Conservation (phyloP, 2,888 invertebrate species). For the Zhuqinia jingwanae region DNA sequence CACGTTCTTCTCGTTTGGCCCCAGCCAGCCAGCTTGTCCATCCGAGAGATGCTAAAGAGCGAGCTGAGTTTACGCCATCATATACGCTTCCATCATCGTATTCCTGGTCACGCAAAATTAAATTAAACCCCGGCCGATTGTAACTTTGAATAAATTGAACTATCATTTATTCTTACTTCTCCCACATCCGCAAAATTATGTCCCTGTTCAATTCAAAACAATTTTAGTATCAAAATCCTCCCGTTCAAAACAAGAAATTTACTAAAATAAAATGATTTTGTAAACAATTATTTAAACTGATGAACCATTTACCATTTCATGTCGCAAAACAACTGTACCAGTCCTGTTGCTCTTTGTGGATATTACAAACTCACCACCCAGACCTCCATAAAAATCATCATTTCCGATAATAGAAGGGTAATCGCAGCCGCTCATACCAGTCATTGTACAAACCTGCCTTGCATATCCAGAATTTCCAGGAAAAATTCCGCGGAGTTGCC, state of each 20-base stretch:
- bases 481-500: conserved; percentile 76
- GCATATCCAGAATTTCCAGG: conserved; percentile 75
- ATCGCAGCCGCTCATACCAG: conserved; percentile 75
- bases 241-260: too few species aligned
- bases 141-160: not conserved
- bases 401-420: conserved; percentile 77
- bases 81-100: conserved; percentile 75
- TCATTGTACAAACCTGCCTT: conserved; percentile 70
- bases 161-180: conserved; percentile 52
- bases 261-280: too few species aligned
- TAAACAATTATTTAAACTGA: too few species aligned
- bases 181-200: conserved; percentile 74
- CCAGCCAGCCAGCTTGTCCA: conserved; percentile 75
- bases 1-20: conserved; percentile 68
- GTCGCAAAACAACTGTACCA: conserved; percentile 74
- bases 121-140: too few species aligned
- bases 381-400: conserved; percentile 78
- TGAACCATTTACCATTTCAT: conserved; percentile 65
- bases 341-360: conserved; percentile 76
- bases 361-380: conserved; percentile 78
- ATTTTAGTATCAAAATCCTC: too few species aligned
- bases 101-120: conserved; percentile 71
- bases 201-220: conserved; percentile 60
- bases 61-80: conserved; percentile 74
- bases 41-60: conserved; percentile 44